Conservation (phyloP, 2,797 vertebrate genomes). For the Brachyalestes nurse region DNA sequence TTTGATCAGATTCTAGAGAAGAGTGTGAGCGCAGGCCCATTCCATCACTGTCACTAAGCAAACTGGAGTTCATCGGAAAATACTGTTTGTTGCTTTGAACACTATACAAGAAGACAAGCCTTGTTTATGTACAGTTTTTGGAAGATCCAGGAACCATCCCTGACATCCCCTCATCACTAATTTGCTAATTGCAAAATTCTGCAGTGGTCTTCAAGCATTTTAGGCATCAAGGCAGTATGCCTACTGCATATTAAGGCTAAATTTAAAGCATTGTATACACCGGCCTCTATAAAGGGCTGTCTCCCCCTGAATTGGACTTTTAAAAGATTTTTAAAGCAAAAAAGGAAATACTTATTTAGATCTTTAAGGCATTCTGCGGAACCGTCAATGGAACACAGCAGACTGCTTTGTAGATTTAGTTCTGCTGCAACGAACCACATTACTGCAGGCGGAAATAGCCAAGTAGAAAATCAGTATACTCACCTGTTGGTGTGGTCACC, state of each 20-base stretch:
- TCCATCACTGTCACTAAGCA: no score
- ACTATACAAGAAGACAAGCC: not conserved
- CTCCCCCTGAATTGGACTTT: not conserved
- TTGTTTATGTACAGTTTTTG: not conserved
- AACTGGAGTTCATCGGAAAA: no score
- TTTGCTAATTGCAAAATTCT: not conserved
- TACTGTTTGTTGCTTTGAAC: not conserved
- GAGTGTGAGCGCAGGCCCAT: no score
- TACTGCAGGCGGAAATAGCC: not conserved
- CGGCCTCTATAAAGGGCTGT: not conserved
- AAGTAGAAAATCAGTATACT: constrained; percentile 17
- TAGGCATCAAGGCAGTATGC: not conserved
- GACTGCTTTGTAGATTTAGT: not conserved
- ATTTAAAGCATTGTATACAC: not conserved
- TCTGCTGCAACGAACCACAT: not conserved
- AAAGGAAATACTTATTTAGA: no score
- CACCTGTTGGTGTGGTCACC: constrained; percentile 89
- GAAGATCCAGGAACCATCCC: not conserved
- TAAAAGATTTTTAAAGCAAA: not conserved
- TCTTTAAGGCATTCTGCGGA: not conserved
- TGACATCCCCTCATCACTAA: not conserved
- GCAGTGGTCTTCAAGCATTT: not conserved
- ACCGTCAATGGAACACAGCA: not conserved
- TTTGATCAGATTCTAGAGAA: no score
- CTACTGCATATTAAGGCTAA: not conserved